Conservation (phyloP, 2,113 vertebrate species). For the Peromyscus californicus region DNA sequence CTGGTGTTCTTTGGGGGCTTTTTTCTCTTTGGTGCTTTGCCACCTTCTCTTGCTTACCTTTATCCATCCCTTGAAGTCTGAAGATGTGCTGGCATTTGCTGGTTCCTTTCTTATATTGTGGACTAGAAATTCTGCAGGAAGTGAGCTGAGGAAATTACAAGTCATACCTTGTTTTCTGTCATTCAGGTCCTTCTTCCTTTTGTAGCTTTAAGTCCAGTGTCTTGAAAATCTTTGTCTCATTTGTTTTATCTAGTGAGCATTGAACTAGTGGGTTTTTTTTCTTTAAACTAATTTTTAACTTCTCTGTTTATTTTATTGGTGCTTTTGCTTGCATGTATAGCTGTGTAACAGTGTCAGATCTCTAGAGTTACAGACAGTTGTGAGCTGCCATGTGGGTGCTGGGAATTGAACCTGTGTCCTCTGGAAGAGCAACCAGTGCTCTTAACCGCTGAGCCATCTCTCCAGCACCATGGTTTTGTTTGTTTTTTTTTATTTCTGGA, state of each 20-base stretch:
- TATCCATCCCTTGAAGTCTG: neutral
- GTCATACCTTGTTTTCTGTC: neutral
- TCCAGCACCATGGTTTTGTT: too few relatives aligned
- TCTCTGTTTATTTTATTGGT: too few relatives aligned
- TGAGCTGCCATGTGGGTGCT: too few relatives aligned
- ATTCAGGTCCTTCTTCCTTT: neutral
- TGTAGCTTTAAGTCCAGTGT: neutral
- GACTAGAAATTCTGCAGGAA: neutral
- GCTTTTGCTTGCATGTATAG: too few relatives aligned
- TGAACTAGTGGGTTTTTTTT: neutral
- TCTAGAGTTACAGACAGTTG: too few relatives aligned
- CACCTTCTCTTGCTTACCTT: neutral
- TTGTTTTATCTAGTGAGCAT: conserved; percentile 11
- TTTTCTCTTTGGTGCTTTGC: neutral
- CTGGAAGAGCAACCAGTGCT: too few relatives aligned
- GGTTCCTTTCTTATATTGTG: neutral
- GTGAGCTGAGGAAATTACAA: neutral
- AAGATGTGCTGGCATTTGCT: neutral
- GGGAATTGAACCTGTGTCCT: too few relatives aligned
- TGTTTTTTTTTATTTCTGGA: neutral
- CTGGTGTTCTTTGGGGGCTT: neutral
- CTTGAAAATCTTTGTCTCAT: neutral
- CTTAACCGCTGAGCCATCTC: too few relatives aligned
- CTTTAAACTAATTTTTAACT: neutral
- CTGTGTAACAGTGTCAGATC: too few relatives aligned